These are phyloP conservation scores for Drosophila eugracilis DNA, from an alignment of 1,140 invertebrate species.

Conservation along the genomic window DNA sequence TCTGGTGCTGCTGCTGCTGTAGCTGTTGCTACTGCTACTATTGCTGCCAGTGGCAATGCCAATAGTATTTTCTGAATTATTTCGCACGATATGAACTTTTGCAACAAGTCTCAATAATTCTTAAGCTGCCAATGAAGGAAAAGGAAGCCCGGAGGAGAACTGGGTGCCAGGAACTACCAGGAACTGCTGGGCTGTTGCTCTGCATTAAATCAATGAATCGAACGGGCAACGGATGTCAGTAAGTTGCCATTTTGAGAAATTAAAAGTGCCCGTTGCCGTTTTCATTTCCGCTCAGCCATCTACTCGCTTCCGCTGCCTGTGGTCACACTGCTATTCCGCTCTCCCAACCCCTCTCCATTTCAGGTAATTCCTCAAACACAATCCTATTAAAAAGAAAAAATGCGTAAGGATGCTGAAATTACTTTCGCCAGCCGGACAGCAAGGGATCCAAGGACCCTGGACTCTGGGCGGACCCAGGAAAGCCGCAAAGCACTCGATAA, in stretches of 20 bases:
- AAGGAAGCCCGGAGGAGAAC: slow-evolving; percentile 17
- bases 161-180: slow-evolving; percentile 2
- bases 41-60: slow-evolving; percentile 10
- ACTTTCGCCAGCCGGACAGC: slow-evolving; percentile 33
- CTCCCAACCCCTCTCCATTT: background rate
- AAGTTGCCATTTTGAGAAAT: slow-evolving; percentile 82
- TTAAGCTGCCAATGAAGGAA: slow-evolving; percentile 53
- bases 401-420: slow-evolving; percentile 34
- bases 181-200: slow-evolving; percentile 50
- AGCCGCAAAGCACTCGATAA: slow-evolving; percentile 80
- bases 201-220: slow-evolving; percentile 80
- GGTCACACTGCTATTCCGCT: slow-evolving; percentile 27
- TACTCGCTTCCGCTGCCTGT: slow-evolving; percentile 46
- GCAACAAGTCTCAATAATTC: slow-evolving; percentile 79
- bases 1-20: too few relatives aligned
- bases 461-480: slow-evolving; percentile 3
- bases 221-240: slow-evolving; percentile 72
- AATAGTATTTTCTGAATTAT: slow-evolving; percentile 74
- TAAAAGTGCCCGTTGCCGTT: slow-evolving; percentile 79
- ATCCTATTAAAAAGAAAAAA: slow-evolving; percentile 74
- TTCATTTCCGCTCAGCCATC: slow-evolving; percentile 67
- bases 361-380: slow-evolving; percentile 78
- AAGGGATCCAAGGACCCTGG: background rate
- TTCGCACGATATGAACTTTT: slow-evolving; percentile 76
- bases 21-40: too few relatives aligned